Conservation (phyloP, 2,113 vertebrate species). For the Tor tambroides region DNA sequence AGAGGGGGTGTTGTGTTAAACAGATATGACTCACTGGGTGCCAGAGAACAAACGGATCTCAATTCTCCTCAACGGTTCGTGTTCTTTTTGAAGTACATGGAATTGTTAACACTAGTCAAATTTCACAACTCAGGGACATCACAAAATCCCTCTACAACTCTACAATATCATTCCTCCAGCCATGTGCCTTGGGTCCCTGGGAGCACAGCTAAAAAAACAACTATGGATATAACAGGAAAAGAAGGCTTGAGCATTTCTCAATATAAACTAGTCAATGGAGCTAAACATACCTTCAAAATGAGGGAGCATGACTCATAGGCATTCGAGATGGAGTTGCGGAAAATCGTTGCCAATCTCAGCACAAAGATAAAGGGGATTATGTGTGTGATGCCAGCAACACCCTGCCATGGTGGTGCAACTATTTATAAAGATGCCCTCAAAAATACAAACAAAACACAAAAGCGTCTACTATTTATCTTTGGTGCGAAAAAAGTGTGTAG, state of each 20-base stretch:
- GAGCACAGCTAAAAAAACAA: background rate
- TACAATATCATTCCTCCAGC: background rate
- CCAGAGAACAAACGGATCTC: constrained; percentile 30
- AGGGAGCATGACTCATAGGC: constrained; percentile 50
- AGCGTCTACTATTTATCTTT: constrained; percentile 26
- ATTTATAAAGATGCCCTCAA: constrained; percentile 57
- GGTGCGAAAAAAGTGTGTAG: background rate
- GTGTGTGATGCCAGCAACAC: constrained; percentile 37
- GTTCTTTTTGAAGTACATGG: constrained; percentile 26
- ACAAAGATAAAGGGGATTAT: constrained; percentile 51
- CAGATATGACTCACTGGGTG: constrained; percentile 36
- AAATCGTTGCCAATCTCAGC: constrained; percentile 52
- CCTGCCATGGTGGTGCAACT: constrained; percentile 48
- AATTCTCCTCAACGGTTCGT: background rate
- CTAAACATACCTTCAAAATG: constrained; percentile 41
- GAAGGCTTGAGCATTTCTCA: background rate
- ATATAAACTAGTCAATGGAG: constrained; percentile 26
- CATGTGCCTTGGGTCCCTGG: constrained; percentile 18
- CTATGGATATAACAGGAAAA: background rate
- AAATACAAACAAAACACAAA: constrained; percentile 42
- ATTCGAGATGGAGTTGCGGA: constrained; percentile 52
- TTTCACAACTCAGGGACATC: constrained; percentile 26
- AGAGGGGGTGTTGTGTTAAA: constrained; percentile 28
- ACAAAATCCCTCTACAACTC: background rate
- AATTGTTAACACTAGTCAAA: constrained; percentile 30